Conservation (phyloP, 2,888 invertebrate species). For the Hirtodrosophila trivittata region DNA sequence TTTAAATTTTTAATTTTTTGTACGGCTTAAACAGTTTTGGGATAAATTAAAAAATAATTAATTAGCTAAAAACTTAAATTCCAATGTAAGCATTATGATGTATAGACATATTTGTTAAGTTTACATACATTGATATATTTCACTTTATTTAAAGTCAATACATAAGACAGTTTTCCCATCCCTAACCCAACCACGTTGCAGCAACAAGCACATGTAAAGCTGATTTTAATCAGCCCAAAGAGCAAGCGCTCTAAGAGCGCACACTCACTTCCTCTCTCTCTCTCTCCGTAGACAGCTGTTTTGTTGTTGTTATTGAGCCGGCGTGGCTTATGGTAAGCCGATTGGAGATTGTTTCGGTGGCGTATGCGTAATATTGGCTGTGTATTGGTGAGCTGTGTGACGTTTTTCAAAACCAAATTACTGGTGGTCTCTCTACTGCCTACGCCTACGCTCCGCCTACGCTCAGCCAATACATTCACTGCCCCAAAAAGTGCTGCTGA, state of each 20-base stretch:
- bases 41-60: too few relatives aligned
- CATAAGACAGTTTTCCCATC: constrained; percentile 17
- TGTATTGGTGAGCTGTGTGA: constrained; percentile 33
- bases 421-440: constrained; percentile 29
- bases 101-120: too few relatives aligned
- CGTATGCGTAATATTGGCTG: constrained; percentile 53
- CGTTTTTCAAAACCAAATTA: constrained; percentile 24
- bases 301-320: constrained; percentile 60
- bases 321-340: constrained; percentile 32
- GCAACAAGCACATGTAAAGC: constrained; percentile 60
- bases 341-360: constrained; percentile 23
- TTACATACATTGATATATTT: too few relatives aligned
- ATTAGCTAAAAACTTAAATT: too few relatives aligned
- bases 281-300: constrained; percentile 56
- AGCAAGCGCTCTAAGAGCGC: constrained; percentile 56
- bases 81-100: too few relatives aligned
- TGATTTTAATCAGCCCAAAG: constrained; percentile 23
- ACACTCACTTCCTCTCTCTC: constrained; percentile 5
- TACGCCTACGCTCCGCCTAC: constrained; percentile 53
- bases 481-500: constrained; percentile 3
- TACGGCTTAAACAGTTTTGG: too few relatives aligned
- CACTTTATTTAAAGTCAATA: too few relatives aligned
- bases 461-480: constrained; percentile 20
- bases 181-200: constrained; percentile 50
- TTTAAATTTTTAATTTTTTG: background rate